Conservation (phyloP, 2,888 invertebrate species). For the Volucella inanis region DNA sequence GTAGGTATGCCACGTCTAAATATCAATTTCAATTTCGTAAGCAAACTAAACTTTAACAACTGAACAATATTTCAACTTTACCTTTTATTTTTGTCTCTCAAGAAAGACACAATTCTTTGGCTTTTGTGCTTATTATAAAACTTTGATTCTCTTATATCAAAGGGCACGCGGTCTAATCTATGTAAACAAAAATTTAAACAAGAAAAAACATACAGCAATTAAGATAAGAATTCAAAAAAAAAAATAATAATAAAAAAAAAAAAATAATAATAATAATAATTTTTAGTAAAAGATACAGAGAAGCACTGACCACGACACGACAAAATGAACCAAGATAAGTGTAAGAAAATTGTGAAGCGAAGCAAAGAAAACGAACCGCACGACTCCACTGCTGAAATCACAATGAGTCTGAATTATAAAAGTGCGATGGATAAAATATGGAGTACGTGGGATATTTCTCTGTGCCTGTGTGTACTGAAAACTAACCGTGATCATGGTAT, state of each 20-base stretch:
- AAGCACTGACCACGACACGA: conserved; percentile 45
- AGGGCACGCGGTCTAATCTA: conserved; percentile 6
- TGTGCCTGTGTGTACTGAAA: conserved; percentile 24
- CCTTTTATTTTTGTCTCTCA: neutral
- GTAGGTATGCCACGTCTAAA: conserved; percentile 52
- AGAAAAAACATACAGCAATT: neutral
- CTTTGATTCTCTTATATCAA: neutral
- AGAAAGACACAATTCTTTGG: neutral
- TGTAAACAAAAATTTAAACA: neutral
- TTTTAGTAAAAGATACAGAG: conserved; percentile 1
- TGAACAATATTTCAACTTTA: conserved; percentile 19
- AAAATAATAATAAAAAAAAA: too few species aligned
- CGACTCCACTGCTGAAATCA: conserved; percentile 80
- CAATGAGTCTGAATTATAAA: conserved; percentile 81
- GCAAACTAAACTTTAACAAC: neutral
- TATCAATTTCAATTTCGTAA: neutral
- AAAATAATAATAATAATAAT: conserved; percentile 25
- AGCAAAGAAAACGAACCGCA: conserved; percentile 75
- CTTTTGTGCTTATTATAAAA: neutral
- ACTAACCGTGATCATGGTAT: conserved; percentile 58
- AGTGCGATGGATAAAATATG: conserved; percentile 80
- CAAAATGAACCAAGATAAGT: conserved; percentile 16
- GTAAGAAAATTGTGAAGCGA: conserved; percentile 6
- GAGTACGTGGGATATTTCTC: conserved; percentile 65
- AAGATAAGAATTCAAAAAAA: conserved; percentile 1